These are phyloP conservation scores for Monodelphis domestica DNA, from an alignment of 2,797 vertebrate genomes.

Conservation along the genomic window DNA sequence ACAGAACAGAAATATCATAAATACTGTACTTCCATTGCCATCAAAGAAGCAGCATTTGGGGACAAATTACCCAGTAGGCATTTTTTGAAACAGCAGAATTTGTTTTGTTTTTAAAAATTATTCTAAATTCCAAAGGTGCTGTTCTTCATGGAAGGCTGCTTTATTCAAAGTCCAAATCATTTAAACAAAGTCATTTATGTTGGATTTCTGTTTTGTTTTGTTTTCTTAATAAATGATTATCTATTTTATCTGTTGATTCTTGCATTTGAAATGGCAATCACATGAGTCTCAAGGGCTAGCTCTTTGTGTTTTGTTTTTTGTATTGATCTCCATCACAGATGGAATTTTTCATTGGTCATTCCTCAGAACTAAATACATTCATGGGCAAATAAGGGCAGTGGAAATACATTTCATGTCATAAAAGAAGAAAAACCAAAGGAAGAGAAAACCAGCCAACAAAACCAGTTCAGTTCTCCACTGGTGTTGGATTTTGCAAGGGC, in stretches of 20 bases:
- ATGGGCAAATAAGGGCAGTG: constrained; percentile 79
- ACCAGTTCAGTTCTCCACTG: constrained; percentile 91
- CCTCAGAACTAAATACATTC: constrained; percentile 83
- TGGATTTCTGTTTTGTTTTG: constrained; percentile 65
- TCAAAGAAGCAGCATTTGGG: constrained; percentile 15
- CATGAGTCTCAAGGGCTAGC: constrained; percentile 74
- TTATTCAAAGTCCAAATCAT: constrained; percentile 77
- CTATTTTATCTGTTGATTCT: constrained; percentile 70
- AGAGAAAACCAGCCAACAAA: constrained; percentile 59
- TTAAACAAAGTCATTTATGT: constrained; percentile 61
- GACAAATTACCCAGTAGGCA: constrained; percentile 63
- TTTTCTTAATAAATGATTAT: constrained; percentile 75
- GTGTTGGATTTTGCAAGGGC: constrained; percentile 91
- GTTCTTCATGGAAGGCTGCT: constrained; percentile 72
- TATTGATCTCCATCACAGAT: constrained; percentile 89
- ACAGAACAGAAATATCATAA: constrained; percentile 46
- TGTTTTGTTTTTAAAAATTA: constrained; percentile 18
- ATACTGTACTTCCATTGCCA: constrained; percentile 43
- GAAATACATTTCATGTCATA: constrained; percentile 80
- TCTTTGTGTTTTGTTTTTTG: constrained; percentile 79
- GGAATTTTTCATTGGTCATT: constrained; percentile 86
- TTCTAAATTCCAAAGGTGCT: constrained; percentile 81
- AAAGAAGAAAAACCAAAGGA: constrained; percentile 72
- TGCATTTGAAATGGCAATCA: constrained; percentile 71
- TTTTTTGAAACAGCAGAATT: constrained; percentile 52